These are phyloP conservation scores for Microvelia longipes DNA, from an alignment of 1,140 invertebrate species.

Conservation along the genomic window DNA sequence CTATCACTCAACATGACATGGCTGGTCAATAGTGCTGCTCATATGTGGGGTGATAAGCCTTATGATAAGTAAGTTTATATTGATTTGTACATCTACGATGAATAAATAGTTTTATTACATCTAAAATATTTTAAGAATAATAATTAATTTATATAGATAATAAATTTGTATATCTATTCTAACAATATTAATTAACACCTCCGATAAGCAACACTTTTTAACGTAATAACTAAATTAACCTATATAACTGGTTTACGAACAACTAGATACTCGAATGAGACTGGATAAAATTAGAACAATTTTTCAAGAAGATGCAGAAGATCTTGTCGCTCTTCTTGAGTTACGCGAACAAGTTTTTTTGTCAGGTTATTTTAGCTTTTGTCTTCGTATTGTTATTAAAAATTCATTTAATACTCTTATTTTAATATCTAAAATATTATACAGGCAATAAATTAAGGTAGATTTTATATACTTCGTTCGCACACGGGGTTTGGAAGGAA, in stretches of 20 bases:
- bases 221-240: not conserved
- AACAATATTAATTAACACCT: not conserved
- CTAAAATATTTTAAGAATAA: not conserved
- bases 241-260: not conserved
- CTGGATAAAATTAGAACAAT: too few relatives aligned
- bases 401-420: too few relatives aligned
- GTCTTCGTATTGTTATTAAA: too few relatives aligned
- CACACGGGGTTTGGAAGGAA: too few relatives aligned
- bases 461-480: too few relatives aligned
- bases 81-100: conserved; percentile 19
- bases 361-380: too few relatives aligned
- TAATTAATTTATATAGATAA: not conserved
- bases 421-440: too few relatives aligned
- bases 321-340: too few relatives aligned
- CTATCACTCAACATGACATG: conserved; percentile 69
- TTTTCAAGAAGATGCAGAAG: too few relatives aligned
- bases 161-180: not conserved
- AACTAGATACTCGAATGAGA: too few relatives aligned
- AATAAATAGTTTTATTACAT: not conserved
- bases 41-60: conserved; percentile 63
- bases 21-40: conserved; percentile 76
- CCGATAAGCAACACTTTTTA: not conserved
- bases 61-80: conserved; percentile 46
- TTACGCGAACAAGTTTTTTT: too few relatives aligned
- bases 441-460: too few relatives aligned